Conservation (phyloP, 2,888 invertebrate genomes). For the Eupithecia subfuscata region DNA sequence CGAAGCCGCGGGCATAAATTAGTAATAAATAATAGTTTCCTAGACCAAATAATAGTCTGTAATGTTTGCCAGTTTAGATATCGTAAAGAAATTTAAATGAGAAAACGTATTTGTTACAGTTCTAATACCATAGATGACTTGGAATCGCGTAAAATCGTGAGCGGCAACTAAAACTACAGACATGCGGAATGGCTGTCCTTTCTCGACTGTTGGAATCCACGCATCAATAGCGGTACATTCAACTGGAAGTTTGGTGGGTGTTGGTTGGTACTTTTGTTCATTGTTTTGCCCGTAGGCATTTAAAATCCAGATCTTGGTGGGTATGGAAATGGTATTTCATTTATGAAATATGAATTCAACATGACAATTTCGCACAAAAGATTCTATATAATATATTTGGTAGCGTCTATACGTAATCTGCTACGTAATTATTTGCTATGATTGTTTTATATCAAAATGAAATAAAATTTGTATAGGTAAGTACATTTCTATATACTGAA, state of each 20-base stretch:
- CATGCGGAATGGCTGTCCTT: neutral
- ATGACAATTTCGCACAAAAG: conserved; percentile 5
- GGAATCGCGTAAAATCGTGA: conserved; percentile 80
- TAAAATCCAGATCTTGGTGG: neutral
- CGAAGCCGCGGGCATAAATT: too few species aligned
- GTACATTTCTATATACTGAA: neutral
- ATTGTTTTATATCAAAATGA: neutral
- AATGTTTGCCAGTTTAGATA: neutral
- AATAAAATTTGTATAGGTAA: neutral
- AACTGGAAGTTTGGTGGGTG: neutral
- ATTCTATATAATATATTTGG: neutral
- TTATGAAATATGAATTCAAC: neutral
- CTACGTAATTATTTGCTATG: neutral
- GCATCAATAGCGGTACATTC: conserved; percentile 24
- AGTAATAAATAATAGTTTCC: too few species aligned
- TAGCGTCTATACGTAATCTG: neutral
- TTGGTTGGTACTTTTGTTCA: neutral
- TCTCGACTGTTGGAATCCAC: conserved; percentile 19
- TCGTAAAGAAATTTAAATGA: neutral
- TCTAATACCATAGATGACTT: conserved; percentile 81
- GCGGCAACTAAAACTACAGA: conserved; percentile 70
- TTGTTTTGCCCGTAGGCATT: neutral
- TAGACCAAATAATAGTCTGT: neutral
- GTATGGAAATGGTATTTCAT: neutral
- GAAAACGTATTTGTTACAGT: conserved; percentile 52